Evolutionary conservation across 2,113 vertebrate genomes (phyloP).

Genomic region (Fulmarus glacialis): DNA sequence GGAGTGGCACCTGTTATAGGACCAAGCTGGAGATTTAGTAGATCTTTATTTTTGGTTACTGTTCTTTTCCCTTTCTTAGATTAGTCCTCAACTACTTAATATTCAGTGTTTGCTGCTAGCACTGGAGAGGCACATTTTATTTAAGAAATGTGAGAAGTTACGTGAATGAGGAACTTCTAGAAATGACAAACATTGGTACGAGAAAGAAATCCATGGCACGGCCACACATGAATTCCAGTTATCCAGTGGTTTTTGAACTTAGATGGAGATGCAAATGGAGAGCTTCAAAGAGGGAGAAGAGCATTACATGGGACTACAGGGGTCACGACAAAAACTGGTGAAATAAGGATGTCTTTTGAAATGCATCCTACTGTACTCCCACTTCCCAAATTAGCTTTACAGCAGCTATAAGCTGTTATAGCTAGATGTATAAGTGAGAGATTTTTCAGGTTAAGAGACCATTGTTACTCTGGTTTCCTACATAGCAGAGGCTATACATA

Average conservation of each 20-base stretch:
- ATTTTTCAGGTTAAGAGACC: not conserved
- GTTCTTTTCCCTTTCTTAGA: not conserved
- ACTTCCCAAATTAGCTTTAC: not conserved
- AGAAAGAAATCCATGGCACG: not conserved
- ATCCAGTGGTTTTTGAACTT: not conserved
- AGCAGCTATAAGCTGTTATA: not conserved
- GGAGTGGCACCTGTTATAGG: not conserved
- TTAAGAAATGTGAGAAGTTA: not conserved
- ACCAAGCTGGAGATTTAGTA: not conserved
- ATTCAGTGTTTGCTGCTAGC: not conserved
- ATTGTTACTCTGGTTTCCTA: not conserved
- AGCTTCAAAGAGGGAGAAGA: not conserved
- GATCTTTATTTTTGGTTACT: not conserved
- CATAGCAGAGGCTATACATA: not conserved
- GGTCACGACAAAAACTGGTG: not conserved
- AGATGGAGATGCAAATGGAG: not conserved
- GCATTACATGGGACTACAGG: not conserved
- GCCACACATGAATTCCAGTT: not conserved
- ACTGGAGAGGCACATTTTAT: not conserved
- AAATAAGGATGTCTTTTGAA: not conserved
- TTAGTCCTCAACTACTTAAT: not conserved
- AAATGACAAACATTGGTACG: not conserved
- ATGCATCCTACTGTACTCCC: not conserved
- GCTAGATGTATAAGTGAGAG: not conserved
- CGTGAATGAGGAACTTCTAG: not conserved